These are phyloP conservation scores for Coremacera marginata DNA, from an alignment of 2,888 invertebrate species.

Conservation along the genomic window DNA sequence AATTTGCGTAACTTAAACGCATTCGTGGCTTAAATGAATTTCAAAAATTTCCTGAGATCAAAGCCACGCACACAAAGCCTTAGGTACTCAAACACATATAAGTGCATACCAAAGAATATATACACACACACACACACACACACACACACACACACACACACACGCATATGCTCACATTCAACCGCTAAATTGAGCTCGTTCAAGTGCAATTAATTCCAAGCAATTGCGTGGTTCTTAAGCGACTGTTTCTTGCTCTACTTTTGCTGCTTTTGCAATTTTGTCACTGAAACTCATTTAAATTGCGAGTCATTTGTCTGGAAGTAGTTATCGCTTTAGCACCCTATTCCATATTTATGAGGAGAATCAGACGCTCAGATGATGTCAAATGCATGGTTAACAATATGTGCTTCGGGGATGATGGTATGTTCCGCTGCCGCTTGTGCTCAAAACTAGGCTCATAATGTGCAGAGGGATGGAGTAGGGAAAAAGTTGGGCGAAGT, in stretches of 20 bases:
- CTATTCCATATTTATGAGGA: not conserved
- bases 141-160: not conserved
- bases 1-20: too few species aligned
- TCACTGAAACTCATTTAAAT: not conserved
- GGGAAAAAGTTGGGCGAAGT: too few species aligned
- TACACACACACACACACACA: not conserved
- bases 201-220: not conserved
- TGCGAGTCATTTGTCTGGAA: constrained; percentile 59
- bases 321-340: constrained; percentile 57
- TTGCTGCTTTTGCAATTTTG: not conserved
- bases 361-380: too few species aligned
- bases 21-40: too few species aligned
- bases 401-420: too few species aligned
- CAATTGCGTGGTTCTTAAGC: not conserved
- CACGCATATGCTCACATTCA: not conserved
- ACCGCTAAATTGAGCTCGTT: not conserved
- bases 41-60: not conserved
- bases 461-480: too few species aligned
- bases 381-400: too few species aligned
- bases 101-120: too few species aligned
- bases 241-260: not conserved
- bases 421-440: too few species aligned
- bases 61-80: not conserved
- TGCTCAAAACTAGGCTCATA: too few species aligned
- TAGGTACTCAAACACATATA: not conserved